Evolutionary conservation across 2,888 invertebrate species (phyloP).

Genomic region (Serrognathus titanus): DNA sequence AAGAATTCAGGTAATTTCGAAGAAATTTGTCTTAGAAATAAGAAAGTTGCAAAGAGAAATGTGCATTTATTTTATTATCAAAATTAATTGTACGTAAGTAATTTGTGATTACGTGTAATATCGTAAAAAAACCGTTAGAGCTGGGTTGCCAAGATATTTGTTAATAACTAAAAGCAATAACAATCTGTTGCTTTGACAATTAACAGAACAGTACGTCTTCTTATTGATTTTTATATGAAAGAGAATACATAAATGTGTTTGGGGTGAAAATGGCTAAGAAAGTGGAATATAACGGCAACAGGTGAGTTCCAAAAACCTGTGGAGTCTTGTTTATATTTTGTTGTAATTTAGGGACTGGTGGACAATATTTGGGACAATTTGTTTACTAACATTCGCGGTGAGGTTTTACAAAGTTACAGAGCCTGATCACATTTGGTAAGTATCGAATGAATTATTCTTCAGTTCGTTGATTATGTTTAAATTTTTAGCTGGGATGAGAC

Average conservation of each 20-base stretch:
- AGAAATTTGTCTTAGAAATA: too few relatives aligned
- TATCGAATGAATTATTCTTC: not conserved
- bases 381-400: conserved; percentile 67
- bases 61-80: too few relatives aligned
- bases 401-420: conserved; percentile 86
- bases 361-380: conserved; percentile 62
- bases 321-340: not conserved
- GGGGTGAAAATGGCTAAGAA: not conserved
- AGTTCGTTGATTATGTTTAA: not conserved
- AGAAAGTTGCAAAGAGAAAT: too few relatives aligned
- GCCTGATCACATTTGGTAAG: conserved; percentile 93
- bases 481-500: conserved; percentile 91
- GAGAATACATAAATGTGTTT: not conserved
- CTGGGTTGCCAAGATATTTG: too few relatives aligned
- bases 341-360: conserved; percentile 56
- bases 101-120: too few relatives aligned
- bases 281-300: not conserved
- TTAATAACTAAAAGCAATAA: too few relatives aligned
- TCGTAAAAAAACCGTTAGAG: too few relatives aligned
- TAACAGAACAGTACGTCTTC: too few relatives aligned
- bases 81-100: too few relatives aligned
- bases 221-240: not conserved
- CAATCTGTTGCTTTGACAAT: too few relatives aligned
- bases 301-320: not conserved
- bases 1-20: too few relatives aligned